Conservation (phyloP, 2,888 invertebrate species). For the Acrocera orbiculus region DNA sequence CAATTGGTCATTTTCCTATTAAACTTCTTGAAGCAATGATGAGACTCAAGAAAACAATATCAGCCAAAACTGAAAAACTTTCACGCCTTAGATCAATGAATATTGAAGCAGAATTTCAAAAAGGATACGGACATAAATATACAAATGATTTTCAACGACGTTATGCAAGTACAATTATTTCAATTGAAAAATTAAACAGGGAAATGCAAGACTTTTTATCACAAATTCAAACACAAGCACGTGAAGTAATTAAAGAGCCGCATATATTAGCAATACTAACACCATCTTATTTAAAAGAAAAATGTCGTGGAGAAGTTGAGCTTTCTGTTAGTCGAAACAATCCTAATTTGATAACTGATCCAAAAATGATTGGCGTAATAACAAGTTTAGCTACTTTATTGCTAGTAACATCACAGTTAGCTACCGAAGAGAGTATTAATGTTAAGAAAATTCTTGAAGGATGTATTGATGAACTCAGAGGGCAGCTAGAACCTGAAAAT, state of each 20-base stretch:
- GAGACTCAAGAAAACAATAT: constrained; percentile 67
- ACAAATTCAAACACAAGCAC: constrained; percentile 67
- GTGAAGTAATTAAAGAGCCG: constrained; percentile 75
- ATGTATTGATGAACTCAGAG: constrained; percentile 76
- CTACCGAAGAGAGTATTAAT: constrained; percentile 73
- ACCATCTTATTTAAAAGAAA: constrained; percentile 72
- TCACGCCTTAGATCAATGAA: constrained; percentile 71
- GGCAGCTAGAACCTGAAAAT: constrained; percentile 56
- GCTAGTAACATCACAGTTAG: constrained; percentile 35
- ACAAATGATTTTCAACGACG: constrained; percentile 77
- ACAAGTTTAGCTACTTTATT: constrained; percentile 78
- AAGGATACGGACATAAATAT: constrained; percentile 59
- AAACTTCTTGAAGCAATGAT: constrained; percentile 75
- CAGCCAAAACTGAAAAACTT: constrained; percentile 65
- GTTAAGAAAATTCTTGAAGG: constrained; percentile 81
- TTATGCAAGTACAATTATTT: constrained; percentile 75
- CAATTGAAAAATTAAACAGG: constrained; percentile 77
- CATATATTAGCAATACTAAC: constrained; percentile 73
- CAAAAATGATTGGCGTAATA: constrained; percentile 56
- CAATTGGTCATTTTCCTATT: constrained; percentile 66
- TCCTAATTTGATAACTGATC: constrained; percentile 38
- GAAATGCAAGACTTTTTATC: constrained; percentile 73
- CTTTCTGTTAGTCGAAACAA: constrained; percentile 61
- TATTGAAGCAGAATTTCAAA: constrained; percentile 71
- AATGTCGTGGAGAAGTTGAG: constrained; percentile 69